Evolutionary conservation across 2,113 vertebrate genomes (phyloP), one percentile per base, ranked within the genome.

Genomic region (Sciurus niger): DNA sequence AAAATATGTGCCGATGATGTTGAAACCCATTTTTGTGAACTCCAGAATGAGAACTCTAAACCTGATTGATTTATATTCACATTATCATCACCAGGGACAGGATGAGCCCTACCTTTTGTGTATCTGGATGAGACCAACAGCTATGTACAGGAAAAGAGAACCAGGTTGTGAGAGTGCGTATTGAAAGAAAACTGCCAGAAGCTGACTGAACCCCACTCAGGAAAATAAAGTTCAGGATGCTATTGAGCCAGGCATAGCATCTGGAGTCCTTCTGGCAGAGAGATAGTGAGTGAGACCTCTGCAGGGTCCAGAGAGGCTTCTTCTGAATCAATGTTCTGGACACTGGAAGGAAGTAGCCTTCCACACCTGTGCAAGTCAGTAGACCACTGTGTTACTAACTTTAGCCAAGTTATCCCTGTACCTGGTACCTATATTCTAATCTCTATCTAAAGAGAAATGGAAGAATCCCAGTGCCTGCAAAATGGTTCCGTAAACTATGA

Each of bases 11-110:
- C 8, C 2, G 16, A 58, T 79, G 32, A 76, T 16, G n/a, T 14
- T 1, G 46, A 78, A 65, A 88, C 43, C 5, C 43, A 32, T 74
- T 84, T 92, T 51, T 34, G 18, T 80, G 51, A 84, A 68, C 63
- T 60, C 13, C 24, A 37, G 30, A 46, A 28, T 34, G 8, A 63
- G n/a, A 10, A 20, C 17, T 34, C 6, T 14, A 51, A 43, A 58
- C 25, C 0, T 2, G n/a, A 10, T 8, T 0, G 28, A 13, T 16
- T 34, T 30, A 3, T 40, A 2, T 5, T 0, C 6, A 13, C 0
- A 0, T 37, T 34, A 2, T 40, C 89, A 37, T 53, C 0, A 46
- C 28, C 63, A 2, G 0, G 5, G 78, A 55, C 22, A 30, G 51
- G 8, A 10, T 4, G 14, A 65, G 16, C 8, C 4, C 37, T 18